Conservation (phyloP, 2,797 vertebrate genomes). For the Ceryle rudis region DNA sequence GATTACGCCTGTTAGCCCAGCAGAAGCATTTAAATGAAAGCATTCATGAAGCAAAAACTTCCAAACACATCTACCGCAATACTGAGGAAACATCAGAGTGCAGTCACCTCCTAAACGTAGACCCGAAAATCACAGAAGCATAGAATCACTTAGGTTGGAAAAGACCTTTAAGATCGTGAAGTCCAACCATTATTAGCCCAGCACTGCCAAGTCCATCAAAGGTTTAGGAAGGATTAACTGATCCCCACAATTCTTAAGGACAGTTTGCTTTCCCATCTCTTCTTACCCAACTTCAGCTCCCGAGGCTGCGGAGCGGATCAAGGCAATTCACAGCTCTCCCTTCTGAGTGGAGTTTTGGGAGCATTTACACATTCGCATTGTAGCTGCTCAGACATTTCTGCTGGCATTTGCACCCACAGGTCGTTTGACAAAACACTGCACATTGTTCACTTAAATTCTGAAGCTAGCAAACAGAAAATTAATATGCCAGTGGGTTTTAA, state of each 20-base stretch:
- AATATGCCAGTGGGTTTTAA: not conserved
- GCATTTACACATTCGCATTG: not conserved
- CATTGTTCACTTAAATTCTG: not conserved
- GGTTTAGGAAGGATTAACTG: not conserved
- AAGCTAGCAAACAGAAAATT: not conserved
- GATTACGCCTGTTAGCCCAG: not conserved
- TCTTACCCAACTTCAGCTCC: not conserved
- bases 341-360: not conserved
- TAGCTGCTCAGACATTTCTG: not conserved
- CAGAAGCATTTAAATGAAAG: not conserved
- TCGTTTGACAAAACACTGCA: not conserved
- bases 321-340: not conserved
- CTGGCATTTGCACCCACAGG: not conserved
- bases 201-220: not conserved
- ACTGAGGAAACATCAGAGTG: not conserved
- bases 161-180: not conserved
- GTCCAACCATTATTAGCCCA: not conserved
- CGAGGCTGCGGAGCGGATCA: fast-evolving
- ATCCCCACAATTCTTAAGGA: not conserved
- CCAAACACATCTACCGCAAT: not conserved
- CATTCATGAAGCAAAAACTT: not conserved
- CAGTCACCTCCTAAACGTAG: not conserved
- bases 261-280: not conserved
- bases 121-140: not conserved
- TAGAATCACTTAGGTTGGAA: not conserved